These are phyloP conservation scores for Periplaneta americana DNA, from an alignment of 1,140 invertebrate genomes.

Conservation along the genomic window DNA sequence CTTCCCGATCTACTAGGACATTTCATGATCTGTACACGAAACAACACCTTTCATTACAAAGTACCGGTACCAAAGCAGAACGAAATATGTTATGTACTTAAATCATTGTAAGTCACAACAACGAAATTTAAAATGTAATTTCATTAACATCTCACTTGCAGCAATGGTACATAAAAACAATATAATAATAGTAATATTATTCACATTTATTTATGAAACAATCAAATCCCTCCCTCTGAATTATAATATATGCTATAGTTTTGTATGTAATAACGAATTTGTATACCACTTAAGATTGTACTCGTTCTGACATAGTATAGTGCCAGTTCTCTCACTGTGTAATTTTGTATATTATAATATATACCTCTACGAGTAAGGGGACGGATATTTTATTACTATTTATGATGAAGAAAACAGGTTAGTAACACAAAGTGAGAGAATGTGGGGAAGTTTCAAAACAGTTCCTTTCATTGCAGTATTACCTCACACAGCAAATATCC, in stretches of 20 bases:
- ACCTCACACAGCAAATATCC: not conserved
- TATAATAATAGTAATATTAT: not conserved
- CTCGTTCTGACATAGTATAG: not conserved
- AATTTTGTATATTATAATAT: not conserved
- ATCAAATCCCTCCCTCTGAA: not conserved
- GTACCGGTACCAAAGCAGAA: too few species aligned
- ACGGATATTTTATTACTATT: not conserved
- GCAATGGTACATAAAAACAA: not conserved
- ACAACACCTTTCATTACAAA: too few species aligned
- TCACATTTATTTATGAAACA: not conserved
- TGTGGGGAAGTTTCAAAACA: not conserved
- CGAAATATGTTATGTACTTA: too few species aligned
- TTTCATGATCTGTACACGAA: too few species aligned
- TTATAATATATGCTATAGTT: not conserved
- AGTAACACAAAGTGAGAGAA: not conserved
- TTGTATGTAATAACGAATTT: not conserved
- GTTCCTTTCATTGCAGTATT: not conserved
- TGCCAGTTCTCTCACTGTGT: not conserved
- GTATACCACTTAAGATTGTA: not conserved
- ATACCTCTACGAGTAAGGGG: not conserved
- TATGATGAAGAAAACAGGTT: not conserved
- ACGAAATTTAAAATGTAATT: too few species aligned
- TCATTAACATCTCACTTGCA: not conserved
- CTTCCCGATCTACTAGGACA: too few species aligned
- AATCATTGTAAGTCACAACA: too few species aligned